Evolutionary conservation across 2,113 vertebrate species (phyloP).

Genomic region (Heliornis fulica): DNA sequence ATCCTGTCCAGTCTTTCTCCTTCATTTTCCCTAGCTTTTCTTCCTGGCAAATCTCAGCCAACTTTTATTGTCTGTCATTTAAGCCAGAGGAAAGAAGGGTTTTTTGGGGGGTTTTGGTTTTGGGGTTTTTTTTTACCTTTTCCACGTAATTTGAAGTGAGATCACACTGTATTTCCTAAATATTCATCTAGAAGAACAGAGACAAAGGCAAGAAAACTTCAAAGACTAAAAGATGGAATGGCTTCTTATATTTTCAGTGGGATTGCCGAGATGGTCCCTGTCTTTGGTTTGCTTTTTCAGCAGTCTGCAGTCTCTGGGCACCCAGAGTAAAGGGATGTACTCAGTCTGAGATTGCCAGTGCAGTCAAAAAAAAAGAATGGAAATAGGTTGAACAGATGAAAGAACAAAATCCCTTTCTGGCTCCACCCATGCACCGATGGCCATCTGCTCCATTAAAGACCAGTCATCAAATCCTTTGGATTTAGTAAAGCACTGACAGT

Average conservation of each 20-base stretch:
- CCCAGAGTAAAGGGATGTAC: not conserved
- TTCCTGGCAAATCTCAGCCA: not conserved
- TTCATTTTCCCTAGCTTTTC: not conserved
- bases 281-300: not conserved
- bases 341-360: not conserved
- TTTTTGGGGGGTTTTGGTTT: too few species aligned
- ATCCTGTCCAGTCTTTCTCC: not conserved
- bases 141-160: not conserved
- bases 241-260: not conserved
- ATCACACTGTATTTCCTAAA: not conserved
- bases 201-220: not conserved
- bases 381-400: not conserved
- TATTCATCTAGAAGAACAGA: not conserved
- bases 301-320: not conserved
- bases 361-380: not conserved
- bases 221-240: not conserved
- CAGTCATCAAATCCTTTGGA: not conserved
- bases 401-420: conserved; percentile 27
- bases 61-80: not conserved
- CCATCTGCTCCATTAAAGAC: conserved; percentile 20
- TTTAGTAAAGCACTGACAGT: not conserved
- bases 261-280: not conserved
- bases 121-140: not conserved
- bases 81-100: not conserved
- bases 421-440: not conserved